These are phyloP conservation scores for Poecilia latipinna DNA, from an alignment of 2,113 vertebrate species.

Conservation along the genomic window DNA sequence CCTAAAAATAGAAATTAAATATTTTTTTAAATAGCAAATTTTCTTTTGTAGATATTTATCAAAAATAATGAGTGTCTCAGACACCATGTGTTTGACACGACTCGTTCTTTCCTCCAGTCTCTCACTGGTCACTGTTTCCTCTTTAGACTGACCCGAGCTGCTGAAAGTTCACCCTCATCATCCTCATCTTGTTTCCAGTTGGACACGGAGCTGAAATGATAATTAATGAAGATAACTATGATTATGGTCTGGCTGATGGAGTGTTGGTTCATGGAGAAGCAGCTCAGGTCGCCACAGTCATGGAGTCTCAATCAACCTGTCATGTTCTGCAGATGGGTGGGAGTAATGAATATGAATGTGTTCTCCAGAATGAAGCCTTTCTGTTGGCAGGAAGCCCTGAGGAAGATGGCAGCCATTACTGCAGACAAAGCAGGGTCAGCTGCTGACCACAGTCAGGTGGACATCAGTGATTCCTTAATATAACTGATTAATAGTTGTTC, in stretches of 20 bases:
- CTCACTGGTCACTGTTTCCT: background rate
- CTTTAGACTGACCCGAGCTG: background rate
- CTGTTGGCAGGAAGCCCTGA: conserved; percentile 58
- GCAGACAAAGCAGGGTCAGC: conserved; percentile 50
- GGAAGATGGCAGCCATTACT: conserved; percentile 46
- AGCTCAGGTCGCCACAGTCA: conserved; percentile 39
- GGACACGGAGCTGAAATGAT: background rate
- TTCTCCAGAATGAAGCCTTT: conserved; percentile 56
- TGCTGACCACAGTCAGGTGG: conserved; percentile 32
- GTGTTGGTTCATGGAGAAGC: conserved; percentile 34
- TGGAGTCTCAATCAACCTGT: conserved; percentile 57
- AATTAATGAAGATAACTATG: conserved; percentile 42
- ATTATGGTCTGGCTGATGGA: conserved; percentile 28
- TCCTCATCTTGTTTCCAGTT: conserved; percentile 5
- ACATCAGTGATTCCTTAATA: background rate
- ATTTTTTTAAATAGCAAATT: no score
- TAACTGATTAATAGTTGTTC: no score
- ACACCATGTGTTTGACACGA: no score
- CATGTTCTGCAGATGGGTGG: conserved; percentile 46
- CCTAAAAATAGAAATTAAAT: no score
- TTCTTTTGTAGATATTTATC: no score
- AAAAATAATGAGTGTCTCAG: no score
- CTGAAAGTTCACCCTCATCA: background rate
- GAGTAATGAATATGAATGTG: conserved; percentile 67
- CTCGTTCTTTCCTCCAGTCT: no score